These are phyloP conservation scores for Halcyon smyrnensis DNA, from an alignment of 2,797 vertebrate species.

Conservation along the genomic window DNA sequence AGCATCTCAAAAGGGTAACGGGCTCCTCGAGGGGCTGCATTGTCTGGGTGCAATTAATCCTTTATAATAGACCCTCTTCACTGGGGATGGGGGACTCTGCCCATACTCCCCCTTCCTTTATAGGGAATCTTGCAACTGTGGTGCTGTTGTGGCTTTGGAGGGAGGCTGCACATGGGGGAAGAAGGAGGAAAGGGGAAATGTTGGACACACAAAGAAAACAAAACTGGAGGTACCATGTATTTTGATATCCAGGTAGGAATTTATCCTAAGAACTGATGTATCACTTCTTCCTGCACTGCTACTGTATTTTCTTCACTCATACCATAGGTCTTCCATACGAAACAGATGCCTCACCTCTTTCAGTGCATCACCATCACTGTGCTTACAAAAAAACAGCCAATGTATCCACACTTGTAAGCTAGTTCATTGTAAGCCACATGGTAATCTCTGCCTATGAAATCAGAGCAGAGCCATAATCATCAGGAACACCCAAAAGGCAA, in stretches of 20 bases:
- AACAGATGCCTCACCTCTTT: neutral
- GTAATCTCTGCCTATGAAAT: neutral
- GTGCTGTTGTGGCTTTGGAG: neutral
- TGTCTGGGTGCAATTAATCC: slow-evolving; percentile 14
- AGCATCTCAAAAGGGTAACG: slow-evolving; percentile 9
- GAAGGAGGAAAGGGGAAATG: neutral
- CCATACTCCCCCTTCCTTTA: neutral
- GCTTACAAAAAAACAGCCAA: neutral
- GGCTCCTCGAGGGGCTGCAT: slow-evolving; percentile 14
- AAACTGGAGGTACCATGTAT: neutral
- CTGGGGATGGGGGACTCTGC: neutral
- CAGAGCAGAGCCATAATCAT: neutral
- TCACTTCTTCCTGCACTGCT: neutral
- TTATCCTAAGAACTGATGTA: neutral
- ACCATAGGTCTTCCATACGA: neutral
- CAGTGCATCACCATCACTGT: neutral
- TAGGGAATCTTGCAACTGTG: neutral
- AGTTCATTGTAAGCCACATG: neutral
- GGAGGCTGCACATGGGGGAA: accelerated
- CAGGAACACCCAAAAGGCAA: neutral
- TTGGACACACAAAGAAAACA: neutral
- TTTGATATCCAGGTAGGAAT: neutral
- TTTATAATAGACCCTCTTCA: slow-evolving; percentile 44
- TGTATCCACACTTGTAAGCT: neutral
- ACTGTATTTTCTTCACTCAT: neutral